Base-by-base conservation (phyloP, 2,888 invertebrate species). In the Diarsia rubi region DNA sequence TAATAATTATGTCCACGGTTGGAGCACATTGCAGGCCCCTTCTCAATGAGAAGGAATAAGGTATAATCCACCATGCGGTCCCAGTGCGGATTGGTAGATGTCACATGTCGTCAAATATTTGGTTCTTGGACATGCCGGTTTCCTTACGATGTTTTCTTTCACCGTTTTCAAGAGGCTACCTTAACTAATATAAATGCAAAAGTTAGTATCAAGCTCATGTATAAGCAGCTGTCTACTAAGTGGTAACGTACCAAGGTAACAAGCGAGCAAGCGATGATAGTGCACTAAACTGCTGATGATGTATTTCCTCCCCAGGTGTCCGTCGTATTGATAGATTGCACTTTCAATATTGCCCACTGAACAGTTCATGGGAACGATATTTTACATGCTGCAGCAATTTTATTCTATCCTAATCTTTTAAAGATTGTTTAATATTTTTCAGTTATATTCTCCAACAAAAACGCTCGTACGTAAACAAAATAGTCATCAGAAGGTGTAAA, bases 241-340 rank as follows among this genome's bases (percentile, higher is more conserved):
- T 24, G 21, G 16, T 27, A 37, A 19, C 19, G 19, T 47, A 63
- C 45, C 11, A 47, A 27, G 54, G 6, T 4, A 37, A 44, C 37
- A 74, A n/a, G n/a, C n/a, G n/a, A n/a, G 77, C 24, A 19, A 64
- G 45, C 42, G 77, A 76, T n/a, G 77, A 65, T 42, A 76, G 45
- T 24, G 16, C 21, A 12, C 54, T 64, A 24, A 74, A 75, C 45
- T 54, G 59, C 45, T 62, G n/a, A 16, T 54, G 52, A 78, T 24
- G 45, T 63, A 76, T 69, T 73, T 2, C 44, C 37, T 44, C 16
- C 79, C 42, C 47, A 57, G 54, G 76, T 70, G 54, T 63, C 79
- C 24, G 31, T 42, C 27, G 16, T 31, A 64, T 24, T 79, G 77
- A 79, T 79, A 49, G 64, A 79, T 77, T 64, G 44, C 76, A 57